These are phyloP conservation scores for Eledona agricola DNA, from an alignment of 2,888 invertebrate species.

Conservation along the genomic window DNA sequence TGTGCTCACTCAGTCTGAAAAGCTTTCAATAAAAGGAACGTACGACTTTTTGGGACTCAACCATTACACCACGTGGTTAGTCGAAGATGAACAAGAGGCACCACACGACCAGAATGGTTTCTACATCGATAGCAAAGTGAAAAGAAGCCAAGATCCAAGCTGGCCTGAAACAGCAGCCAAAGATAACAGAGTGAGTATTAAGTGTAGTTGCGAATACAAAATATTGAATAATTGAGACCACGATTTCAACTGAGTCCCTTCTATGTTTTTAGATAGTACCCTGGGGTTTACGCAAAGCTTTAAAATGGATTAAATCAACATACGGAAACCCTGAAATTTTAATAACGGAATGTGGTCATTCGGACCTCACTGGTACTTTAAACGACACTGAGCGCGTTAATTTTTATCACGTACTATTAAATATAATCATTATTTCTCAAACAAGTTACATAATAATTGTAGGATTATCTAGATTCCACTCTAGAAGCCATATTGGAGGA, in stretches of 20 bases:
- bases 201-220: too few relatives aligned
- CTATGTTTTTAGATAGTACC: conserved; percentile 64
- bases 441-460: conserved; percentile 29
- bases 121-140: conserved; percentile 34
- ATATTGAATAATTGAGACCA: background rate
- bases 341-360: conserved; percentile 70
- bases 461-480: conserved; percentile 63
- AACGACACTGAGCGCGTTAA: conserved; percentile 66
- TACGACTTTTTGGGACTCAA: conserved; percentile 71
- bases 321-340: conserved; percentile 57
- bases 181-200: conserved; percentile 44
- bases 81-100: conserved; percentile 56
- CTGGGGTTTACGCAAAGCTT: conserved; percentile 67
- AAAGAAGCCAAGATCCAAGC: conserved; percentile 9
- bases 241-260: background rate
- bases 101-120: conserved; percentile 47
- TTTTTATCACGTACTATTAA: conserved; percentile 65
- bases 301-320: conserved; percentile 66
- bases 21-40: conserved; percentile 62
- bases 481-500: conserved; percentile 57
- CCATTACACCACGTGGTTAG: conserved; percentile 66
- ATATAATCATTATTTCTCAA: background rate
- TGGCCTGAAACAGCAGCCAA: conserved; percentile 21
- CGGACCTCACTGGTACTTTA: conserved; percentile 64
- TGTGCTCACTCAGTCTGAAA: conserved; percentile 60